A percentile compares a stretch with the other conserved stretches of the same genome.
These are phyloP conservation scores for Laspeyria flexula DNA, from an alignment of 2,888 invertebrate species.

Conservation along the genomic window DNA sequence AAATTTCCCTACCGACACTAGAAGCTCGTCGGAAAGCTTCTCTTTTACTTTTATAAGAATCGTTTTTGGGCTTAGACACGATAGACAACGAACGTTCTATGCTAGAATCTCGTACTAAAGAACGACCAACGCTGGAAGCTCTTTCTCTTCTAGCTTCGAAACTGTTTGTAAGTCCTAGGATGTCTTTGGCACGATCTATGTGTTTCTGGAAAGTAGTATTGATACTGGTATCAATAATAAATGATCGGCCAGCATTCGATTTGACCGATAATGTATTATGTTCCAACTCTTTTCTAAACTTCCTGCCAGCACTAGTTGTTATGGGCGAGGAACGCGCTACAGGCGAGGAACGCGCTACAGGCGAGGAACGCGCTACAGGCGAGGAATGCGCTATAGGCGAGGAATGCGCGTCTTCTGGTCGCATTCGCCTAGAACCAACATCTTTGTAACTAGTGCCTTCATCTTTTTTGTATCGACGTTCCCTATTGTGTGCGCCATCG, in stretches of 20 bases:
- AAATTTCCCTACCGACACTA: constrained; percentile 68
- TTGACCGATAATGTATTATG: constrained; percentile 58
- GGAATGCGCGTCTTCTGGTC: constrained; percentile 22
- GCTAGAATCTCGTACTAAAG: constrained; percentile 47
- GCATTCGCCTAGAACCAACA: constrained; percentile 24
- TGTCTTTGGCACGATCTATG: constrained; percentile 47
- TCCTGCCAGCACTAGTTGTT: constrained; percentile 46
- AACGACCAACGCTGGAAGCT: constrained; percentile 74
- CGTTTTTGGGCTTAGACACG: constrained; percentile 8
- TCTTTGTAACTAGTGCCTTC: constrained; percentile 47
- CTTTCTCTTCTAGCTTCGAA: constrained; percentile 66
- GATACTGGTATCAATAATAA: constrained; percentile 74
- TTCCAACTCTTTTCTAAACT: constrained; percentile 21
- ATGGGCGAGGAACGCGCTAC: constrained; percentile 35
- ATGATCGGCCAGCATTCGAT: constrained; percentile 59
- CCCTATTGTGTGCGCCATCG: constrained; percentile 38
- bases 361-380: constrained; percentile 34
- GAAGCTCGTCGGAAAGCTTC: constrained; percentile 61
- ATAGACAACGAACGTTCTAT: constrained; percentile 25
- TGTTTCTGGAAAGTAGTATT: constrained; percentile 69
- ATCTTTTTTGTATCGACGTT: constrained; percentile 44
- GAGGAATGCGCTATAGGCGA: constrained; percentile 38
- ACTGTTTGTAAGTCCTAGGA: constrained; percentile 48
- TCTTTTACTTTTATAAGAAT: constrained; percentile 27
- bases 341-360: constrained; percentile 42